Evolutionary conservation across 2,888 invertebrate species (phyloP).

Genomic region (Drosophila niveifrons): DNA sequence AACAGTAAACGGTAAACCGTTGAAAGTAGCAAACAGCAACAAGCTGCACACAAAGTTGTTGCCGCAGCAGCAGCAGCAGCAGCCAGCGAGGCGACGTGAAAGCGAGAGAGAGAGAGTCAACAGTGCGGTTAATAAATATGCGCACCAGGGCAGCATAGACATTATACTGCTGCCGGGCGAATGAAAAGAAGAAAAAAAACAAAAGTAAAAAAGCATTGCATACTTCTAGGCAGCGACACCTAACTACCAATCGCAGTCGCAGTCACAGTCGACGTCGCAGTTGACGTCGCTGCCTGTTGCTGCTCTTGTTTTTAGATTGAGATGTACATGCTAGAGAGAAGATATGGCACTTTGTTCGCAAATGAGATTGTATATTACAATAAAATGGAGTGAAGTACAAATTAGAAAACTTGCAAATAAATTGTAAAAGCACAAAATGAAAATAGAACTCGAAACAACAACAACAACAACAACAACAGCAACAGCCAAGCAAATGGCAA

Average conservation of each 20-base stretch:
- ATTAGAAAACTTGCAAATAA: slow-evolving; percentile 83
- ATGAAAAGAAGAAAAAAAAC: no score
- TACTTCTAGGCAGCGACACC: slow-evolving; percentile 51
- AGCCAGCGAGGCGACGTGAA: not conserved
- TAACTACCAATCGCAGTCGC: not conserved
- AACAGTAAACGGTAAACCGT: slow-evolving; percentile 3
- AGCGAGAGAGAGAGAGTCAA: slow-evolving; percentile 65
- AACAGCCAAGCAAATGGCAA: slow-evolving; percentile 72
- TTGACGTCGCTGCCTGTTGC: slow-evolving; percentile 31
- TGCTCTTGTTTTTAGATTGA: slow-evolving; percentile 57
- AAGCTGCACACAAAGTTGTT: slow-evolving; percentile 47
- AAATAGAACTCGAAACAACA: slow-evolving; percentile 43
- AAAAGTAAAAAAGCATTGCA: slow-evolving; percentile 65
- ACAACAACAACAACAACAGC: slow-evolving; percentile 26
- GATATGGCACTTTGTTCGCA: slow-evolving; percentile 56
- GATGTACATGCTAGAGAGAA: slow-evolving; percentile 52
- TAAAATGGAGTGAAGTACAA: slow-evolving; percentile 82
- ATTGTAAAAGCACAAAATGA: slow-evolving; percentile 76
- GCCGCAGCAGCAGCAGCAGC: not conserved
- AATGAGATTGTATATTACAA: slow-evolving; percentile 83
- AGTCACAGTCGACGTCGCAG: not conserved
- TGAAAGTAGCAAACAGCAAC: slow-evolving; percentile 39
- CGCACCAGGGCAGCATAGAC: slow-evolving; percentile 59
- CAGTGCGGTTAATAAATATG: slow-evolving; percentile 79
- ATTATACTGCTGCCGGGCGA: slow-evolving; percentile 53